These are phyloP conservation scores for Brachionus calyciflorus DNA, from an alignment of 1,140 invertebrate species.

Conservation along the genomic window DNA sequence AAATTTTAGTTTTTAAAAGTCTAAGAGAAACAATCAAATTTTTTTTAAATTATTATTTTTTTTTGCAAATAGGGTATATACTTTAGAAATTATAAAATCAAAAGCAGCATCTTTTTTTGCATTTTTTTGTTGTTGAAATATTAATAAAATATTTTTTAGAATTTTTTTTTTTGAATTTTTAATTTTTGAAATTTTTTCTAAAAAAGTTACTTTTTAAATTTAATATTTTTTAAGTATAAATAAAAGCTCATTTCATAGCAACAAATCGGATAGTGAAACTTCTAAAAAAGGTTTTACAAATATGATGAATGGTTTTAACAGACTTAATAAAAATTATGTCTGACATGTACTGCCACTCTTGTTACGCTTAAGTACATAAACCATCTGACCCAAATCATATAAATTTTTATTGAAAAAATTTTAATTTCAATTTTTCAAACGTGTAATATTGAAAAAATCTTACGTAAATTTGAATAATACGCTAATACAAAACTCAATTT, in stretches of 20 bases:
- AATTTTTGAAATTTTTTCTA: not conserved
- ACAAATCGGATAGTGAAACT: slow-evolving; percentile 37
- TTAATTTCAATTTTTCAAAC: too few species aligned
- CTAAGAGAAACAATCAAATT: not conserved
- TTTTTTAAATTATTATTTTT: too few species aligned
- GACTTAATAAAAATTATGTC: slow-evolving; percentile 46
- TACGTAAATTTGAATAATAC: too few species aligned
- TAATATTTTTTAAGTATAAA: not conserved
- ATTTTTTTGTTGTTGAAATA: too few species aligned
- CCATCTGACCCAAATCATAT: slow-evolving; percentile 27
- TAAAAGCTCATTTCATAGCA: not conserved
- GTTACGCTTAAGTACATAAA: slow-evolving; percentile 47
- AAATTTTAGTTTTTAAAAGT: too few species aligned
- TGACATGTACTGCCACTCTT: slow-evolving; percentile 42
- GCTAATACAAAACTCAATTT: too few species aligned
- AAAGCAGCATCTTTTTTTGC: slow-evolving; percentile 7
- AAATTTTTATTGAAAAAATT: not conserved
- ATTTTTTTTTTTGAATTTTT: slow-evolving; percentile 1
- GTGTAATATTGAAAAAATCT: too few species aligned
- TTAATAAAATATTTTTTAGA: too few species aligned
- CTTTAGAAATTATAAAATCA: not conserved
- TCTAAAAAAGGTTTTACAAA: slow-evolving; percentile 41
- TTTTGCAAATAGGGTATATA: not conserved
- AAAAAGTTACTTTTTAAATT: not conserved
- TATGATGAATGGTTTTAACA: slow-evolving; percentile 47